Evolutionary conservation across 2,797 vertebrate genomes (phyloP).

Genomic region (Periparus ater): DNA sequence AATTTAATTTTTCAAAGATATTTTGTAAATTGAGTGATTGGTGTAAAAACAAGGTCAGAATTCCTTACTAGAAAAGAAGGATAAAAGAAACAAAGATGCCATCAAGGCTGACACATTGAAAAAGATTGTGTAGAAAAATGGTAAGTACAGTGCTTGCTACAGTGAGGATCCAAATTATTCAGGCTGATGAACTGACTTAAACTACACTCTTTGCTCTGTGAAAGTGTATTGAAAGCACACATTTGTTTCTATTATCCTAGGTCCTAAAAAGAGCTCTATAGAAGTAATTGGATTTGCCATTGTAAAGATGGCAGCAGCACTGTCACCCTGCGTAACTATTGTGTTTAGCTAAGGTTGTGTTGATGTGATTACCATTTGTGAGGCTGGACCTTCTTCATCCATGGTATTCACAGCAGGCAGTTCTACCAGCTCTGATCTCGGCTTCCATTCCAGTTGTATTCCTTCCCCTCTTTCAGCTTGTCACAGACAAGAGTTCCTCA

Average conservation of each 20-base stretch:
- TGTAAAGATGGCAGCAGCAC: background rate
- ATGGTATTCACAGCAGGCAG: background rate
- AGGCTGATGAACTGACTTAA: background rate
- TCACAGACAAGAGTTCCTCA: background rate
- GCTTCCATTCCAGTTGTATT: background rate
- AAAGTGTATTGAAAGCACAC: background rate
- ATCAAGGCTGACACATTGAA: background rate
- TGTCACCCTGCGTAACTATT: background rate
- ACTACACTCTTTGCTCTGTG: background rate
- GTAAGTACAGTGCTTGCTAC: background rate
- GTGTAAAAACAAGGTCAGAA: background rate
- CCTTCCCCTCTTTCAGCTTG: background rate
- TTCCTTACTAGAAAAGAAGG: background rate
- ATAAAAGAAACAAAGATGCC: background rate
- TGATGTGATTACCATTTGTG: background rate
- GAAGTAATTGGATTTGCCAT: constrained; percentile 6
- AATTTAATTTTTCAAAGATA: background rate
- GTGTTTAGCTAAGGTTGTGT: background rate
- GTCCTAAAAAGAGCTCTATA: background rate
- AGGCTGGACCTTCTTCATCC: background rate
- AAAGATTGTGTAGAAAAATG: background rate
- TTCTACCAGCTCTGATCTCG: background rate
- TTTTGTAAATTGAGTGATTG: background rate
- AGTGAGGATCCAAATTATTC: background rate
- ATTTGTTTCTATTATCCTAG: background rate